Conservation (phyloP, 2,888 invertebrate species). For the Lapara coniferarum region DNA sequence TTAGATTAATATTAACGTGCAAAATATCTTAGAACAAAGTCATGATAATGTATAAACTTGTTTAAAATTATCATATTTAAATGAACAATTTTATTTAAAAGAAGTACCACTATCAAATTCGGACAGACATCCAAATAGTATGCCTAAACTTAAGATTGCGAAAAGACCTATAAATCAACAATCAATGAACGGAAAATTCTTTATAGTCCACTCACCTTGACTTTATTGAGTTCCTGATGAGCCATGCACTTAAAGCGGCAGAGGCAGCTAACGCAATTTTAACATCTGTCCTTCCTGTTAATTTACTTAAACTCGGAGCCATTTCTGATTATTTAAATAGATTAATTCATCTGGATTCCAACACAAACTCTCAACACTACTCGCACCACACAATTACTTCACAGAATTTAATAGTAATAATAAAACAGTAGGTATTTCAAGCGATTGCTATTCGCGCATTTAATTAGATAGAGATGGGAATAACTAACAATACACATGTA, state of each 20-base stretch:
- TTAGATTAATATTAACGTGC: too few relatives aligned
- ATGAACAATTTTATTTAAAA: too few relatives aligned
- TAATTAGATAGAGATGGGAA: conserved; percentile 10
- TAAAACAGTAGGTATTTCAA: too few relatives aligned
- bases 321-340: conserved; percentile 62
- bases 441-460: conserved; percentile 21
- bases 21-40: too few relatives aligned
- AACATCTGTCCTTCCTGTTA: conserved; percentile 86
- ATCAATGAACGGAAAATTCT: conserved; percentile 31
- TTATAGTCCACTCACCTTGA: conserved; percentile 65
- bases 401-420: conserved; percentile 21
- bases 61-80: too few relatives aligned
- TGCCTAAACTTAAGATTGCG: background rate
- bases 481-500: too few relatives aligned
- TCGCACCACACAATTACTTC: conserved; percentile 37
- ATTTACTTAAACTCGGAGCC: conserved; percentile 91
- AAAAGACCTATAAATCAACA: conserved; percentile 26
- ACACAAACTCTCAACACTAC: conserved; percentile 35
- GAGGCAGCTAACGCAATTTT: conserved; percentile 86
- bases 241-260: conserved; percentile 84
- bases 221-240: conserved; percentile 79
- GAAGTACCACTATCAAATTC: too few relatives aligned
- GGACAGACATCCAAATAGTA: background rate
- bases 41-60: too few relatives aligned
- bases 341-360: conserved; percentile 32